Evolutionary conservation across 2,888 invertebrate species (phyloP).

Genomic region (Euclidia mi): DNA sequence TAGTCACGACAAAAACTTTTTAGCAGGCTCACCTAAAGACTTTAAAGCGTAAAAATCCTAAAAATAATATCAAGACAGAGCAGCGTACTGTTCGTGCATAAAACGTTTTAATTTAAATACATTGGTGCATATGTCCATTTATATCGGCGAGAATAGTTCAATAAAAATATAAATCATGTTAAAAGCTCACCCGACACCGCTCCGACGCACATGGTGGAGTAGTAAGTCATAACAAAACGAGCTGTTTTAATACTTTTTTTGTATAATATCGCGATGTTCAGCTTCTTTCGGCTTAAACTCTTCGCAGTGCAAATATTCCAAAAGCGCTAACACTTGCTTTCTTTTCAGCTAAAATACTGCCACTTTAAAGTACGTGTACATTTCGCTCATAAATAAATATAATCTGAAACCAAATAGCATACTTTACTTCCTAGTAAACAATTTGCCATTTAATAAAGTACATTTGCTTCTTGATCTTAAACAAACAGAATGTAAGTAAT

Average conservation of each 20-base stretch:
- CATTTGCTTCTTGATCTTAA: conserved; percentile 40
- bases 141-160: conserved; percentile 10
- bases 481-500: conserved; percentile 55
- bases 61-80: background rate
- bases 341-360: conserved; percentile 84
- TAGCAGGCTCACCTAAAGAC: background rate
- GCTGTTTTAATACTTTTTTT: conserved; percentile 78
- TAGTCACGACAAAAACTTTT: conserved; percentile 1
- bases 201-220: conserved; percentile 83
- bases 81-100: background rate
- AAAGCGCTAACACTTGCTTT: conserved; percentile 75
- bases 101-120: background rate
- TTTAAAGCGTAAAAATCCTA: background rate
- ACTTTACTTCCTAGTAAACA: conserved; percentile 25
- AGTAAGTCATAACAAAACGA: conserved; percentile 83
- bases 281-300: conserved; percentile 81
- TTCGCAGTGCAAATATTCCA: conserved; percentile 77
- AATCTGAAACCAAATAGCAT: conserved; percentile 67
- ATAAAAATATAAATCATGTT: conserved; percentile 15
- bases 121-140: conserved; percentile 4
- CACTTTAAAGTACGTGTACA: conserved; percentile 87
- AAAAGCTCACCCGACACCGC: conserved; percentile 80
- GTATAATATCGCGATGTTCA: conserved; percentile 79
- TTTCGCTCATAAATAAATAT: conserved; percentile 86
- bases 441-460: conserved; percentile 52